A percentile compares a stretch with the other conserved stretches of the same genome.
These are phyloP conservation scores for Crambe crambe DNA, from an alignment of 37 sponge, comb jelly and placozoan species.

Conservation along the genomic window DNA sequence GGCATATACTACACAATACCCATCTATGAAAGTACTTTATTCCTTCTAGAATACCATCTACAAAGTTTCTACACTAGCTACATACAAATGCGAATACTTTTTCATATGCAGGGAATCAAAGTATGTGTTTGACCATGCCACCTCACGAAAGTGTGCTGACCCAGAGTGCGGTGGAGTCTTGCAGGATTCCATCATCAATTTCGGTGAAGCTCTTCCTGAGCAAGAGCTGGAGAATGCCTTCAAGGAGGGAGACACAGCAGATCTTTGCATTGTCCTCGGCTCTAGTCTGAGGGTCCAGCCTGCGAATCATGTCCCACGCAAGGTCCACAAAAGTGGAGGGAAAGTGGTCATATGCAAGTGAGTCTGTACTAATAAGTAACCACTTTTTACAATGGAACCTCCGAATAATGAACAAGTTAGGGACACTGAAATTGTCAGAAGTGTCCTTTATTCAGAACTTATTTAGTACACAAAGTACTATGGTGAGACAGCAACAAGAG, in stretches of 20 bases:
- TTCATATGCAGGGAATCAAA: conserved; percentile 39
- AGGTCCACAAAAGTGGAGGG: conserved; percentile 49
- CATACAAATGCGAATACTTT: not conserved
- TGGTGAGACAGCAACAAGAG: too few relatives aligned
- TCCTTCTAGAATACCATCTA: too few relatives aligned
- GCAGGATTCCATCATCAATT: conserved; percentile 87
- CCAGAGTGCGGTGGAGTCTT: conserved; percentile 66
- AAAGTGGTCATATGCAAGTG: conserved; percentile 89
- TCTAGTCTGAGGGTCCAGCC: conserved; percentile 84
- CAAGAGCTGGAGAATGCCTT: conserved; percentile 72
- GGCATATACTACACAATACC: too few relatives aligned
- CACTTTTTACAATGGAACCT: too few relatives aligned
- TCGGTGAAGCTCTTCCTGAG: conserved; percentile 83
- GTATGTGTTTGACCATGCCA: conserved; percentile 67
- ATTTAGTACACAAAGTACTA: too few relatives aligned
- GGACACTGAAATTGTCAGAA: too few relatives aligned
- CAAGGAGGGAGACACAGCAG: conserved; percentile 72
- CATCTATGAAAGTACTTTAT: too few relatives aligned
- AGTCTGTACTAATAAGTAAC: conserved; percentile 16
- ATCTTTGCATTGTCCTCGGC: conserved; percentile 87
- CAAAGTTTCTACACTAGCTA: too few relatives aligned
- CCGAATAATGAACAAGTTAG: too few relatives aligned
- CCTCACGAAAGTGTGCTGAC: conserved; percentile 79
- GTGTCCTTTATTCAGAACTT: too few relatives aligned
- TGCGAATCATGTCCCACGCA: conserved; percentile 67